Evolutionary conservation across 1,140 invertebrate species (phyloP).

Genomic region (Marisa cornuarietis): DNA sequence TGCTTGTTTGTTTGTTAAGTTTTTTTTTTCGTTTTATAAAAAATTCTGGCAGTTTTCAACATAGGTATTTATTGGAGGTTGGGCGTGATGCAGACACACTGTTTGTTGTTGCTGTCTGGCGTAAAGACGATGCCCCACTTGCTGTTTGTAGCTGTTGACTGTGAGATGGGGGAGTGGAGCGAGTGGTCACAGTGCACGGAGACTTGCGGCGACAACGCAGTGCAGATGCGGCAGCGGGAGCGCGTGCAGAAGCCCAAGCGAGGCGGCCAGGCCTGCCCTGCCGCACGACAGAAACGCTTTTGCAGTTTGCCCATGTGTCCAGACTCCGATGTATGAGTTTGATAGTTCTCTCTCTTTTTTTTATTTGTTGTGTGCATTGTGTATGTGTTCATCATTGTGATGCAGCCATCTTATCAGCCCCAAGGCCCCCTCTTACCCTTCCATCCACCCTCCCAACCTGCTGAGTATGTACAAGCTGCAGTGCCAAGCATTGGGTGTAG

Average conservation of each 20-base stretch:
- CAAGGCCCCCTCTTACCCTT: background rate
- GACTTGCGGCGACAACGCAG: slow-evolving; percentile 48
- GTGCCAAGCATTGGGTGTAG: background rate
- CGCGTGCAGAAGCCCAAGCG: slow-evolving; percentile 41
- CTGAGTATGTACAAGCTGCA: no score
- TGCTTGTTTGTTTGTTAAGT: no score
- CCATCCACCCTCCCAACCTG: background rate
- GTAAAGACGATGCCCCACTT: background rate
- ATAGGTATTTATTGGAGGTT: no score
- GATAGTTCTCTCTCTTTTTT: background rate
- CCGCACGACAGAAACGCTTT: slow-evolving; percentile 47
- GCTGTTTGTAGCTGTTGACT: slow-evolving; percentile 45
- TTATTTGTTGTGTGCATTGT: background rate
- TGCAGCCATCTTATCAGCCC: background rate
- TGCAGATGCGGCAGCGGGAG: slow-evolving; percentile 41
- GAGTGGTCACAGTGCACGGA: slow-evolving; percentile 51
- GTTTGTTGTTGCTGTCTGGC: no score
- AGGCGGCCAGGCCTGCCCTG: slow-evolving; percentile 47
- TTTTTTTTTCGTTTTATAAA: no score
- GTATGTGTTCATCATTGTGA: background rate
- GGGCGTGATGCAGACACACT: no score
- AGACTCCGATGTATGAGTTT: slow-evolving; percentile 40
- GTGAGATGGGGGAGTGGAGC: slow-evolving; percentile 47
- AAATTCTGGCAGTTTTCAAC: no score
- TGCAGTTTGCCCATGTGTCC: slow-evolving; percentile 50